Evolutionary conservation across 2,888 invertebrate genomes (phyloP), one percentile per base, ranked within the genome.

Genomic region (Cyaniris semiargus): DNA sequence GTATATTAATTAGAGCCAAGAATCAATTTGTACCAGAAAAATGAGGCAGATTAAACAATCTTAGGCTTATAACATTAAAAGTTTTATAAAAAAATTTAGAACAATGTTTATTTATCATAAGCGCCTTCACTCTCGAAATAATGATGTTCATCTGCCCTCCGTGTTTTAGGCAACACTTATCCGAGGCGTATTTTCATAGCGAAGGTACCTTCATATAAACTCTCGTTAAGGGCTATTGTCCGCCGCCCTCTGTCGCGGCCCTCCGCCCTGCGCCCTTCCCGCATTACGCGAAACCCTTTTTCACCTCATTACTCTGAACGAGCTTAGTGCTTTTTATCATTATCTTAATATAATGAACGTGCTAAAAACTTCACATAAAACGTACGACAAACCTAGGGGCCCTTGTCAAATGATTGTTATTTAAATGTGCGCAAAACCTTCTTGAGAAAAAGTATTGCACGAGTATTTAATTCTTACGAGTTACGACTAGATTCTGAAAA

Each of bases 181-280:
- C 48, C 48, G 27, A 27, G 27, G 27, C 66, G 74, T 74, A 79
- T 76, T 76, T 75, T 78, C 78, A 76, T 79, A 76, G 70, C 76
- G 77, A 77, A 77, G 80, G 79, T 74, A 74, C 74, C 81, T 74
- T 53, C 74, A 81, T 81, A 80, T 81, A 80, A 79, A 81, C 79
- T 78, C 82, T 83, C 82, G 82, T 83, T 82, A 83, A 80, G 70
- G 78, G 78, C 81, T 79, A 80, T 81, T 81, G 82, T 82, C 82
- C 78, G 70, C 72, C 76, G 58, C 78, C 77, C 77, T 75, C 74
- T 79, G 78, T 79, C 79, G 76, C 78, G 70, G 60, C 74, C 78
- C 70, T 53, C 66, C 76, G 58, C 78, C 77, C 77, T 66, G 66
- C 78, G 75, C 74, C 78, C 70, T 38, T 74, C 77, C 76, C 76